phyloP scores from a whole-genome alignment of 2,797 vertebrate genomes.

The Florisuga fusca region DNA sequence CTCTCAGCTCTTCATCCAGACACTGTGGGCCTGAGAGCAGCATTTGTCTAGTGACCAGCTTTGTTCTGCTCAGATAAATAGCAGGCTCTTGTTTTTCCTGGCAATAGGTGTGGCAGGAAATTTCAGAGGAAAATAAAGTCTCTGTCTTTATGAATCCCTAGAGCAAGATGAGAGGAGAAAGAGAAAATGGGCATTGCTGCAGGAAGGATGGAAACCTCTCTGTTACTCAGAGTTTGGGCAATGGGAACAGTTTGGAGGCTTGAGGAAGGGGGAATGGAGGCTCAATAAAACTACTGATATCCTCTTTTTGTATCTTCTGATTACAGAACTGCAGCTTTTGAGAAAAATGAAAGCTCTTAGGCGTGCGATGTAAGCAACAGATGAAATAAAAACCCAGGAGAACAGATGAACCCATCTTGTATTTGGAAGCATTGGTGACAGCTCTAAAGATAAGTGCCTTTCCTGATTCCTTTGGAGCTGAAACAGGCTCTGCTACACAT shows the following conservation, averaged over 20 bases:
- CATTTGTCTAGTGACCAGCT: background rate
- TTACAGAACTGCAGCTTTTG: background rate
- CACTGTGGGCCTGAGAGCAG: background rate
- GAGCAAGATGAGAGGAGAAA: background rate
- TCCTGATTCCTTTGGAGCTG: background rate
- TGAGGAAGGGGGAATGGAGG: fast-evolving
- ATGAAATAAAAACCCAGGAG: background rate
- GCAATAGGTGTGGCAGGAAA: background rate
- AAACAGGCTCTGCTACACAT: background rate
- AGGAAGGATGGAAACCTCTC: background rate
- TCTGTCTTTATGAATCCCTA: background rate
- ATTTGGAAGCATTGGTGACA: background rate
- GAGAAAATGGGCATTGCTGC: background rate
- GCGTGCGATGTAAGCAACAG: background rate
- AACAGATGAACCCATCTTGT: background rate
- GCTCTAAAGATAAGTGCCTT: background rate
- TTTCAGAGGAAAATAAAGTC: background rate
- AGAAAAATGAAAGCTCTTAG: background rate
- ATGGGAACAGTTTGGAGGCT: background rate
- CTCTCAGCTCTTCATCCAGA: background rate
- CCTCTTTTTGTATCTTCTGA: background rate
- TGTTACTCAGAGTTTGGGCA: background rate
- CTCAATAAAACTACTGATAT: background rate
- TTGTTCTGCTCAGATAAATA: background rate
- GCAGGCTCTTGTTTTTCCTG: background rate